A percentile compares a stretch with the other conserved stretches of the same genome.
These are phyloP conservation scores for Pangasius macronema DNA, from an alignment of 2,797 vertebrate genomes.

Conservation along the genomic window DNA sequence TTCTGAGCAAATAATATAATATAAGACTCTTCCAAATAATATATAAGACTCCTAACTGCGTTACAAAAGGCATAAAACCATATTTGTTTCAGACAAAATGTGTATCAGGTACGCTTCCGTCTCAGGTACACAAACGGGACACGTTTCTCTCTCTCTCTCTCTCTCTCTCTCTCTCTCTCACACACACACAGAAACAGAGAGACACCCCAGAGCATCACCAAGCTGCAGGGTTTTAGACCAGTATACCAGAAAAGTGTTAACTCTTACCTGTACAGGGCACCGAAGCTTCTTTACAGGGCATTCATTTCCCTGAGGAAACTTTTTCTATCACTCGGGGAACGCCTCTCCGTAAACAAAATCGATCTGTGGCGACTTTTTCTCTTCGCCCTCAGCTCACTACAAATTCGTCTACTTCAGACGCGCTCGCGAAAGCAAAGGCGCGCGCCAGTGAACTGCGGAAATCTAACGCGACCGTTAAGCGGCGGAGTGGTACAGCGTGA, in stretches of 20 bases:
- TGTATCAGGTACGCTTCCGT: not conserved
- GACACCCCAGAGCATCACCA: not conserved
- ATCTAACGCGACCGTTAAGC: not conserved
- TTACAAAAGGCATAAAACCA: not conserved
- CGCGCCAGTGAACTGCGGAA: not conserved
- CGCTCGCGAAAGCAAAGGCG: not conserved
- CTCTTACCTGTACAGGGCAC: conserved; percentile 58
- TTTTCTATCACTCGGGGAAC: conserved; percentile 40
- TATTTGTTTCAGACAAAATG: too few species aligned
- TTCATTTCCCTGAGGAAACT: conserved; percentile 62
- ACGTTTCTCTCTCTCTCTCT: not conserved
- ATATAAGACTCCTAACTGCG: not conserved
- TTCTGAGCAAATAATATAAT: not conserved
- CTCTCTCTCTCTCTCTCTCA: too few species aligned
- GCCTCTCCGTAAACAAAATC: conserved; percentile 35
- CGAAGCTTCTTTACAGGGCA: conserved; percentile 41
- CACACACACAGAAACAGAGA: not conserved
- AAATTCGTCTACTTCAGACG: conserved; percentile 3
- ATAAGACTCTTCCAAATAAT: not conserved
- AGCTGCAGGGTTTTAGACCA: not conserved
- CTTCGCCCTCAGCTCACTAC: not conserved
- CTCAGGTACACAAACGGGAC: conserved; percentile 19
- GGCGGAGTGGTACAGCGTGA: not conserved
- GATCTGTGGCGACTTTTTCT: conserved; percentile 41
- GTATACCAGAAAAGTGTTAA: not conserved